phyloP scores from a whole-genome alignment of 2,113 vertebrate species.

The Microtus montanus region DNA sequence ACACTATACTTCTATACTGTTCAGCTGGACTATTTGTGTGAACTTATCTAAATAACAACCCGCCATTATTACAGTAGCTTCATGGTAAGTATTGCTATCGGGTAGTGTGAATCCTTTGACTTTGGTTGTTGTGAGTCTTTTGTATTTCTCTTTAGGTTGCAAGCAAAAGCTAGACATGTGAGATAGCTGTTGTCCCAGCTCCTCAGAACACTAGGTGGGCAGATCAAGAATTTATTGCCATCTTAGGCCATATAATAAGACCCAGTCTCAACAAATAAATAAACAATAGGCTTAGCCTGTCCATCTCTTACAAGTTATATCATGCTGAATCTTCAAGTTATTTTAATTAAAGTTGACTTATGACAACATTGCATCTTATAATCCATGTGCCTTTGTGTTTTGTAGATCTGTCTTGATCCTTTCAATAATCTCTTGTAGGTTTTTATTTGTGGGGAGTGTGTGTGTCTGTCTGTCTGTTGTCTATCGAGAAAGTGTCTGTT shows the following conservation, averaged over 20 bases:
- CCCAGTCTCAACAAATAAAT: neutral
- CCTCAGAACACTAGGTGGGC: neutral
- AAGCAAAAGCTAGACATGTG: neutral
- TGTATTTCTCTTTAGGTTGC: neutral
- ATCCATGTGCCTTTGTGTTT: neutral
- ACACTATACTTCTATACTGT: neutral
- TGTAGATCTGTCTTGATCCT: neutral
- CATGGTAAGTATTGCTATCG: neutral
- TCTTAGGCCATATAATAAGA: neutral
- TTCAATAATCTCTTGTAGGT: neutral
- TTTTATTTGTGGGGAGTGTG: neutral
- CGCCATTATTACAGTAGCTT: neutral
- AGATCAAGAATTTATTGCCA: neutral
- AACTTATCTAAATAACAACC: neutral
- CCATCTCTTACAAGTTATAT: neutral
- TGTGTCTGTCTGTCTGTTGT: neutral
- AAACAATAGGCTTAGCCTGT: neutral
- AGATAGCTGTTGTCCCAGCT: neutral
- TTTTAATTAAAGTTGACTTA: conserved; percentile 17
- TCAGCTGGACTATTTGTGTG: neutral
- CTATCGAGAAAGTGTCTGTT: neutral
- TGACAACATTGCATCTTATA: neutral
- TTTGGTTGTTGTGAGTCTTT: neutral
- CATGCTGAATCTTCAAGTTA: neutral
- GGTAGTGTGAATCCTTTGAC: neutral